Percentiles rank a stretch among this genome's conserved stretches.
Evolutionary conservation across 2,797 vertebrate species (phyloP).

Genomic region (Gorsachius magnificus): DNA sequence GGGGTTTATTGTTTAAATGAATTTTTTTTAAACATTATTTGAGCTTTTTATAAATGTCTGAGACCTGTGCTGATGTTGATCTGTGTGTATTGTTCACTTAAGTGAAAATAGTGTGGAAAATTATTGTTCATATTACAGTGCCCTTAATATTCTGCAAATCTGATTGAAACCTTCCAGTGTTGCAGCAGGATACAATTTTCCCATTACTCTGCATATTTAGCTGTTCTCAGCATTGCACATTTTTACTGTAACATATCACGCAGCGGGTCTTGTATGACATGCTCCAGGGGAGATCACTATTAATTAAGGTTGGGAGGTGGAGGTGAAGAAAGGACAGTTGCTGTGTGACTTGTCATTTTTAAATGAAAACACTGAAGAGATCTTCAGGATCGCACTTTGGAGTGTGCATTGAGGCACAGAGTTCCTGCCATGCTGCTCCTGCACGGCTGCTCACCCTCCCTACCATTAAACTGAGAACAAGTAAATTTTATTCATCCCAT

Average conservation of each 20-base stretch:
- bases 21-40: background rate
- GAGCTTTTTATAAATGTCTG: background rate
- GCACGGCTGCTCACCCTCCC: background rate
- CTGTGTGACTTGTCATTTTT: background rate
- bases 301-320: background rate
- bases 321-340: background rate
- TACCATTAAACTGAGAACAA: background rate
- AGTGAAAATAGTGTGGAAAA: background rate
- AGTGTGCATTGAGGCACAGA: rapidly evolving
- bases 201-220: background rate
- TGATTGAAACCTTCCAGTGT: background rate
- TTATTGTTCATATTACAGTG: background rate
- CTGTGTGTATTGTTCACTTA: rapidly evolving
- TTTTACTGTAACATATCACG: rapidly evolving
- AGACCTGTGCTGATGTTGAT: background rate
- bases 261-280: background rate
- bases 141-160: background rate
- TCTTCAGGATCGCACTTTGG: background rate
- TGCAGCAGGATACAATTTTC: background rate
- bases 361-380: background rate
- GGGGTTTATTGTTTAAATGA: background rate
- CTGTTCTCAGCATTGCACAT: background rate
- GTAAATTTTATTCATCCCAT: background rate
- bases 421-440: background rate
- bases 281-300: background rate